Conservation (phyloP, 2,888 invertebrate species). For the Phytoseiulus persimilis region DNA sequence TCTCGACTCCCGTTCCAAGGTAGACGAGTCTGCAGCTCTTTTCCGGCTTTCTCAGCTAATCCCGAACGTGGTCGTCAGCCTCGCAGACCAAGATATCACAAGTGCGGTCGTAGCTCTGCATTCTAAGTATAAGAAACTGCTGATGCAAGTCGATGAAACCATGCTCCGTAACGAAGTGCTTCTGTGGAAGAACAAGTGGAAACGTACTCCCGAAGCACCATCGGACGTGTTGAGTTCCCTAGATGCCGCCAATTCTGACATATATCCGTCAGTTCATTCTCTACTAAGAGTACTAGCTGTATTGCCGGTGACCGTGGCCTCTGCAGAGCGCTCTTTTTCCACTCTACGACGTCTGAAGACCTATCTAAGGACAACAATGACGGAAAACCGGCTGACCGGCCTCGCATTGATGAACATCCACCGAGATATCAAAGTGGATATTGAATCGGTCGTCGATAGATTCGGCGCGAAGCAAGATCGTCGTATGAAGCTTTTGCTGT, state of each 20-base stretch:
- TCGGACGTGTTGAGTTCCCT: background rate
- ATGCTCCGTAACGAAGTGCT: background rate
- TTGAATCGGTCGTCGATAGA: background rate
- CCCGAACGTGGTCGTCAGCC: background rate
- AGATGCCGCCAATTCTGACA: background rate
- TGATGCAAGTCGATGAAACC: background rate
- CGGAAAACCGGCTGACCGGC: background rate
- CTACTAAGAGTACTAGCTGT: background rate
- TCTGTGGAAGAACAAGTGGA: background rate
- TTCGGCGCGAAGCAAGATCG: too few species aligned
- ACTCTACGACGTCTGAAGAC: background rate
- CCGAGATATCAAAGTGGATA: background rate
- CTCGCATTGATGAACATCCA: slow-evolving; percentile 23
- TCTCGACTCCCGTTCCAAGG: background rate
- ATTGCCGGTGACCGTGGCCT: background rate
- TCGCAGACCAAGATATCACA: background rate
- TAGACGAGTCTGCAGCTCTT: background rate
- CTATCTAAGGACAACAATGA: slow-evolving; percentile 7
- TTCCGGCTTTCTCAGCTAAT: background rate
- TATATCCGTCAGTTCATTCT: background rate
- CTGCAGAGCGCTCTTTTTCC: slow-evolving; percentile 27
- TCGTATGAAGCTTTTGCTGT: too few species aligned
- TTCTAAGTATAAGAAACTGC: background rate
- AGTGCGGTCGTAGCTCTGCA: background rate
- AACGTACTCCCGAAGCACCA: too few species aligned